Conservation (phyloP, 1,140 invertebrate species). For the Linepithema humile region DNA sequence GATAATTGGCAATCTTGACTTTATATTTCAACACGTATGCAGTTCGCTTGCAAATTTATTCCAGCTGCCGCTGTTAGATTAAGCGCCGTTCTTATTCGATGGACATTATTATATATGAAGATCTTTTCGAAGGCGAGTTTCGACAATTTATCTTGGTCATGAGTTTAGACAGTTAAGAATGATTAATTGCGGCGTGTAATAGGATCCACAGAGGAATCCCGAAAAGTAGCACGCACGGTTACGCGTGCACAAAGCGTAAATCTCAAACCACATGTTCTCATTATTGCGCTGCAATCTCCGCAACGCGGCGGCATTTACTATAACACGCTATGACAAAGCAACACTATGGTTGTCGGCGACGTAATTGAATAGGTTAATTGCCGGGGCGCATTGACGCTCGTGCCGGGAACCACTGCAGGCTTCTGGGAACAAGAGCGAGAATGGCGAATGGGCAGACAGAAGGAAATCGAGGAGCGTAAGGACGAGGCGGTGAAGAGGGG, state of each 20-base stretch:
- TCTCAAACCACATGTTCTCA: neutral
- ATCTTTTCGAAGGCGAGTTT: neutral
- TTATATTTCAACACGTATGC: neutral
- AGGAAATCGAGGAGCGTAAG: neutral
- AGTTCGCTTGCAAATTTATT: conserved; percentile 1
- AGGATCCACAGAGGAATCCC: neutral
- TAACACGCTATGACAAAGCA: conserved; percentile 1
- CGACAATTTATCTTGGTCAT: conserved; percentile 27
- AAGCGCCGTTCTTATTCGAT: neutral
- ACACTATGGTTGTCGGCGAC: neutral
- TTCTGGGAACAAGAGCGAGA: conserved; percentile 38
- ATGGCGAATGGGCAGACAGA: neutral
- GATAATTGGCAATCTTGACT: conserved; percentile 28
- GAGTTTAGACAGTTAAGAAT: conserved; percentile 14
- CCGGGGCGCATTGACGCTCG: neutral
- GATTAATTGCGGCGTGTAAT: conserved; percentile 37
- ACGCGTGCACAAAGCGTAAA: conserved; percentile 16
- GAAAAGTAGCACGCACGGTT: neutral
- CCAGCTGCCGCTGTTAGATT: neutral
- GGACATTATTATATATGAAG: conserved; percentile 14
- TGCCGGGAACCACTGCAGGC: conserved; percentile 10
- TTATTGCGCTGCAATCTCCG: conserved; percentile 17
- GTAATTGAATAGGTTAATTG: conserved; percentile 50
- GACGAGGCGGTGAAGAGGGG: neutral
- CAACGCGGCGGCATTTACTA: neutral